Evolutionary conservation across 2,113 vertebrate species (phyloP), one percentile per base, ranked within the genome.

Genomic region (Microcebus jonahi): DNA sequence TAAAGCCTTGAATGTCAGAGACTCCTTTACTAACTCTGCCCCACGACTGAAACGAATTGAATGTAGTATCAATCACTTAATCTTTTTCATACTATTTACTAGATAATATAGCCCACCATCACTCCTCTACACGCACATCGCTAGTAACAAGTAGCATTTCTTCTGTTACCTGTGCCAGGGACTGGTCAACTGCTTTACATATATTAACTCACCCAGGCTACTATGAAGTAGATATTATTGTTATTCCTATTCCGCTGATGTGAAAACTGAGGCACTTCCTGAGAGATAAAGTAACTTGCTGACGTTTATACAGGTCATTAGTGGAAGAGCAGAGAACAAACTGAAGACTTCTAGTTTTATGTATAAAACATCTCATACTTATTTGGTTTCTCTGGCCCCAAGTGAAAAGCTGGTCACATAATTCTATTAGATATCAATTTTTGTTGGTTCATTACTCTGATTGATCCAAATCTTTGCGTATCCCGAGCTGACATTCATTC

Each of bases 161-260:
- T 93, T 80, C 81, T 91, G 36, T 88, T 89, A 48, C 34, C 55
- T 82, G 25, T 90, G n/a, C 65, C 92, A 90, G 57, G 17, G 36
- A 86, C 34, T 85, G 53, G 63, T 92, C 81, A 79, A 63, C n/a
- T 55, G 53, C 36, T 73, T 90, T 82, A 61, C 2, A 31, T 94
- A 23, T 42, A 70, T 55, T n/a, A 86, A 79, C 13, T 94, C 42
- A 70, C 4, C 21, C 63, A 77, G 88, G 25, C 45, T 82, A 39
- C 45, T 81, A 20, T 50, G n/a, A 92, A 48, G 73, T 75, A 63
- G 20, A 6, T 55, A 77, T 96, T 92, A 87, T 34, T 88, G 61
- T 50, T 80, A 88, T 90, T 89, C 5, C 65, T 67, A 5, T 85
- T 90, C 82, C 82, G 88, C 50, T 39, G 55, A 48, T 91, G 79